Evolutionary conservation across 2,113 vertebrate species (phyloP), one percentile per base, ranked within the genome.

Genomic region (Pseudolaguvia tuberculata): DNA sequence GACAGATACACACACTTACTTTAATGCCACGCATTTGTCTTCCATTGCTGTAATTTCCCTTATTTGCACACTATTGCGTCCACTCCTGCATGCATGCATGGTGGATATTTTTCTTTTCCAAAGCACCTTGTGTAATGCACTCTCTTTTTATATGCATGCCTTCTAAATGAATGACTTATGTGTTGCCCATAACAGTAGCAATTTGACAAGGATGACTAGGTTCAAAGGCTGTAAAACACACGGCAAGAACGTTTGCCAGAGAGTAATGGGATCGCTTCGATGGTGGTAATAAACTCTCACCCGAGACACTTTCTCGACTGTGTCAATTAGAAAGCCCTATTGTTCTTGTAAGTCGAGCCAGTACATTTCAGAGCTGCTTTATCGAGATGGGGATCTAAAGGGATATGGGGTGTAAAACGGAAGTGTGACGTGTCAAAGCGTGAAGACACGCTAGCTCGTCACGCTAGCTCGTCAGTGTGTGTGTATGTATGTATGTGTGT

Each of bases 251-350:
- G 18, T 5, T 23, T 18, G 17, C 11, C 5, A 23, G 75, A 55
- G 83, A 86, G 85, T 84, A 88, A 88, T 71, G 77, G 80, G 81
- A 87, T 85, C 77, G 45, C 52, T 78, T 74, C 77, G 83, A 86
- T 81, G 83, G 74, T 45, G 5, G 86, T 80, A 79, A 86, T 86
- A 87, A 87, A 87, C 82, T 77, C 82, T 83, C 81, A 85, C 81
- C 81, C 75, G 75, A 80, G 80, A 82, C 84, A 70, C 75, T 83
- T 75, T 84, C 82, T 86, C 81, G 79, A 80, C 79, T 73, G 81
- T 79, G 83, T 82, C 82, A 65, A 78, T 52, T 78, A 59, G 66
- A 82, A 84, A 84, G 83, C 79, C n/a, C 78, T 73, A 59, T 86
- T 81, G 79, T 83, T 83, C 58, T 62, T 83, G 87, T 77, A 82